phyloP scores from a whole-genome alignment of 2,797 vertebrate species.

The Kryptopterus vitreolus region DNA sequence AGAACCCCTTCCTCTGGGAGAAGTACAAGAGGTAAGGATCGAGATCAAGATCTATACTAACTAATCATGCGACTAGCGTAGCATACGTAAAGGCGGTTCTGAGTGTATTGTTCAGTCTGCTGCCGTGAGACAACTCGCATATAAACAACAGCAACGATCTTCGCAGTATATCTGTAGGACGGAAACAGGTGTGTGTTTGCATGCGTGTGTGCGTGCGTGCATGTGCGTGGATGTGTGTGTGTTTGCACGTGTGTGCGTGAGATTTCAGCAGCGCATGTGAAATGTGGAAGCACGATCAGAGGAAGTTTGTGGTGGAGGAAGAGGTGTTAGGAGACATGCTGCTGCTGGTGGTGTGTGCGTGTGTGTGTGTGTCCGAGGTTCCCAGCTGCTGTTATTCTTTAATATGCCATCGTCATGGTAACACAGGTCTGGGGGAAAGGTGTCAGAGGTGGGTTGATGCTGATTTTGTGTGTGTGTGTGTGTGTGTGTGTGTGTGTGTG shows the following conservation, averaged over 20 bases:
- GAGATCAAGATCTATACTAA: too few relatives aligned
- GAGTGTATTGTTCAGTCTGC: neutral
- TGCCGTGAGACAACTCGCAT: conserved; percentile 11
- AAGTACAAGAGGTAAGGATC: conserved; percentile 91
- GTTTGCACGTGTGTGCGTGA: neutral
- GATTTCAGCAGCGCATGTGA: conserved; percentile 35
- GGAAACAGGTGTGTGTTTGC: conserved; percentile 42
- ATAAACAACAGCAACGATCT: conserved; percentile 42
- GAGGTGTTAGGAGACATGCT: conserved; percentile 18
- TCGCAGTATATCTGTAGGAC: conserved; percentile 26
- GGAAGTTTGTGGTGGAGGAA: conserved; percentile 42
- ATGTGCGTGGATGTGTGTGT: conserved; percentile 17
- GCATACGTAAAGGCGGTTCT: neutral
- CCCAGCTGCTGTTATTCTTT: conserved; percentile 53
- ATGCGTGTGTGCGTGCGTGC: neutral
- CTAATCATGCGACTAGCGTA: neutral
- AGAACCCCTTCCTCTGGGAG: conserved; percentile 99
- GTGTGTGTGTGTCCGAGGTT: conserved; percentile 32
- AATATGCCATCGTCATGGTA: conserved; percentile 53
- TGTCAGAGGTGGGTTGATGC: neutral
- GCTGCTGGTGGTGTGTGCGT: neutral
- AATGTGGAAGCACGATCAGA: conserved; percentile 46
- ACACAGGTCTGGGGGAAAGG: conserved; percentile 16
- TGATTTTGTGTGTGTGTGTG: conserved; percentile 20
- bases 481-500: conserved; percentile 17